Base-by-base conservation (phyloP, 2,797 vertebrate genomes). In the Alectoris magna region DNA sequence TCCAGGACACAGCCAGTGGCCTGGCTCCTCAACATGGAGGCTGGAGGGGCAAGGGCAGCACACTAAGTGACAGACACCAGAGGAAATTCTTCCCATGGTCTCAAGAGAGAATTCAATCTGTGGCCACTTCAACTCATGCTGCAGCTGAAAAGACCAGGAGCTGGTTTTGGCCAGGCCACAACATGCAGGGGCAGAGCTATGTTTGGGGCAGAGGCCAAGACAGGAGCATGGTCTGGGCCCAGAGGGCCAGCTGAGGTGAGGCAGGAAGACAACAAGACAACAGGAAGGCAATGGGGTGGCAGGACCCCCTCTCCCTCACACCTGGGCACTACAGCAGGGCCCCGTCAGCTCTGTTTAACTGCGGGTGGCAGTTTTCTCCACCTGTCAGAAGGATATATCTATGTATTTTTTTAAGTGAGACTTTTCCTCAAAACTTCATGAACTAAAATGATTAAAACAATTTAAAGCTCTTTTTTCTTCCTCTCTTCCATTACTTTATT, bases 81-180 rank as follows among this genome's bases (percentile, higher is more conserved):
- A 67, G 15, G 9, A 7, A 63, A 26, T 2, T 2, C 3, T 51
- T 3, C 21, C 11, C 4, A 10, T 3, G 8, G 24, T 55, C 2
- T 17, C 26, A 39, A 3, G 15, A 0, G 0, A 11, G 6, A 29
- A 24, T 17, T 51, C 23, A 2, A 3, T 26, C 24, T 10, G 16
- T 27, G 43, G 26, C 12, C 9, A 4, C 17, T 2, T 11, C 23
- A 18, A 51, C 26, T 74, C 18, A 11, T 10, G 6, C 4, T 10
- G n/a, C 6, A 58, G 19, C 31, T 62, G 24, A 51, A 51, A 78
- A 56, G 8, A 39, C 14, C 11, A 17, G 23, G 34, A 22, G 21
- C 10, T 5, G 24, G 2, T 70, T 80, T 77, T 77, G 56, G 31
- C 27, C 66, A 63, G 5, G 13, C 10, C 75, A 44, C 0, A 1